Evolutionary conservation across 1,140 invertebrate genomes (phyloP).

Genomic region (Pissodes strobi): DNA sequence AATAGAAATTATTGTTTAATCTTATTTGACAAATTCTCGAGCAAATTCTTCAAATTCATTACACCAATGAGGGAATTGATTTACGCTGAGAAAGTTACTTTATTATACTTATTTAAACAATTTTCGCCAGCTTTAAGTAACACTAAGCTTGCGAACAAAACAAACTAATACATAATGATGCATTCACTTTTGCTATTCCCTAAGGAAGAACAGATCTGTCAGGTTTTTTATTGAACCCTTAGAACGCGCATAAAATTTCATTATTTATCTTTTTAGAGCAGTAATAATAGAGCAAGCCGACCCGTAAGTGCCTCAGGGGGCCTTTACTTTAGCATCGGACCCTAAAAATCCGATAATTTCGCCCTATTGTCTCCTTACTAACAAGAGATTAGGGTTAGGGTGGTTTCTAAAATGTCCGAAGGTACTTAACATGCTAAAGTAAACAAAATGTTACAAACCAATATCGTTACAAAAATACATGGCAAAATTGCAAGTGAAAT

Average conservation of each 20-base stretch:
- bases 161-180: background rate
- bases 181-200: background rate
- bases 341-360: constrained; percentile 32
- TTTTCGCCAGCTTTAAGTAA: too few species aligned
- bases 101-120: too few species aligned
- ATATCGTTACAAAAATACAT: constrained; percentile 16
- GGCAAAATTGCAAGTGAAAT: constrained; percentile 7
- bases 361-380: constrained; percentile 22
- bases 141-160: too few species aligned
- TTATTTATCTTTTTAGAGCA: constrained; percentile 29
- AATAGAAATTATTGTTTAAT: too few species aligned
- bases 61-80: too few species aligned
- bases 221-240: constrained; percentile 10
- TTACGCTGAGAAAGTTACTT: too few species aligned
- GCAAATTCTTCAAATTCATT: too few species aligned
- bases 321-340: constrained; percentile 10
- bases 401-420: constrained; percentile 19
- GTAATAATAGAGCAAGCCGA: constrained; percentile 16
- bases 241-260: constrained; percentile 21
- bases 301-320: constrained; percentile 20
- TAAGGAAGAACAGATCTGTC: background rate
- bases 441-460: constrained; percentile 25
- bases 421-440: constrained; percentile 34
- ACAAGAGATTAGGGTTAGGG: constrained; percentile 27
- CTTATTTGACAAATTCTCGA: too few species aligned